Percentiles rank a stretch among this genome's conserved stretches.
phyloP scores from a whole-genome alignment of 2,888 invertebrate genomes.

The Heteromurus nitidus region DNA sequence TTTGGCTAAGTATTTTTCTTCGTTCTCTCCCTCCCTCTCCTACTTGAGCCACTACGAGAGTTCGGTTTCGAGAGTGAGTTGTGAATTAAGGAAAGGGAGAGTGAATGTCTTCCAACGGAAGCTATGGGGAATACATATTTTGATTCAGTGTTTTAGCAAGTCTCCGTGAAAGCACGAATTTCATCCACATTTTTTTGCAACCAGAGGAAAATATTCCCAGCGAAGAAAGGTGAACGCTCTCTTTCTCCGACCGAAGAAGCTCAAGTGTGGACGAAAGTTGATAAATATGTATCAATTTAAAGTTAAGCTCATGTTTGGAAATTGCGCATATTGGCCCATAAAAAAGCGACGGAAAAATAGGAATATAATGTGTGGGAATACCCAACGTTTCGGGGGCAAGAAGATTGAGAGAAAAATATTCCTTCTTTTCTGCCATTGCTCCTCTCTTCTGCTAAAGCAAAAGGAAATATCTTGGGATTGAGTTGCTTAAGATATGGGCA shows the following conservation, averaged over 20 bases:
- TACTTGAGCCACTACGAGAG: neutral
- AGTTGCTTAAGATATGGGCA: too few species aligned
- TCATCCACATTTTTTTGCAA: neutral
- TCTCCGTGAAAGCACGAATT: slow-evolving; percentile 4
- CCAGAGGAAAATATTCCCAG: neutral
- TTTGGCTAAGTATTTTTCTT: neutral
- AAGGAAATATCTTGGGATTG: slow-evolving; percentile 19
- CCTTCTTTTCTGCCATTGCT: neutral
- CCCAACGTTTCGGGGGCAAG: neutral
- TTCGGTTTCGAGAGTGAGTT: neutral
- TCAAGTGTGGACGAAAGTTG: slow-evolving; percentile 13
- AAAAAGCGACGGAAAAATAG: slow-evolving; percentile 14
- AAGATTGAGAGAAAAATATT: neutral
- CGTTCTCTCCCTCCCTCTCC: neutral
- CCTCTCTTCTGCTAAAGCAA: neutral
- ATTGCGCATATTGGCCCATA: slow-evolving; percentile 23
- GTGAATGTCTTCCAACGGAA: neutral
- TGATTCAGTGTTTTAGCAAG: neutral
- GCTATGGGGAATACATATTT: neutral
- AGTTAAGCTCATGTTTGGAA: slow-evolving; percentile 19
- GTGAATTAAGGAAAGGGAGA: slow-evolving; percentile 4
- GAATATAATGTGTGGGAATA: neutral
- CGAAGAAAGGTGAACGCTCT: slow-evolving; percentile 16
- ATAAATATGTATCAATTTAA: slow-evolving; percentile 33
- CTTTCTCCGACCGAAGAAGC: too few species aligned